A percentile compares a stretch with the other conserved stretches of the same genome.
Conservation (phyloP, 2,797 vertebrate genomes). For the Aplochiton taeniatus region DNA sequence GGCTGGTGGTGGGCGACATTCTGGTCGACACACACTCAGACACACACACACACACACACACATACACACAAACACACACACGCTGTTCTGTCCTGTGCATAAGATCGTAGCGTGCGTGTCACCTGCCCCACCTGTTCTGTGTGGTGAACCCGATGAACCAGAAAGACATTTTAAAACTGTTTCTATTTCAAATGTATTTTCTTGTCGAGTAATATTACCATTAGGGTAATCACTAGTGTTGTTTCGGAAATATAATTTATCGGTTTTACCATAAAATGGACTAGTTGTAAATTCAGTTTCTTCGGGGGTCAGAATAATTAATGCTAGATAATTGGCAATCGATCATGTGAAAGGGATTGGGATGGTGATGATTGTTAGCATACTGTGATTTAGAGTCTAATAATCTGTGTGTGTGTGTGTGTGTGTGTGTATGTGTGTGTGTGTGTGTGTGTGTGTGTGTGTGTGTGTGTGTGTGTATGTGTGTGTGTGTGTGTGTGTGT, state of each 20-base stretch:
- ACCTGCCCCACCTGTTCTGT: background rate
- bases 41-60: constrained; percentile 3
- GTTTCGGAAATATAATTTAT: too few relatives aligned
- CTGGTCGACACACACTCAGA: background rate
- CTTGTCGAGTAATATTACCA: too few relatives aligned
- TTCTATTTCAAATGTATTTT: too few relatives aligned
- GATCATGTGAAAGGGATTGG: too few relatives aligned
- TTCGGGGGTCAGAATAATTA: too few relatives aligned
- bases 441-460: background rate
- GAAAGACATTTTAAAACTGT: too few relatives aligned
- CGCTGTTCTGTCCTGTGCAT: background rate
- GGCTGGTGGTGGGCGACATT: too few relatives aligned
- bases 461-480: constrained; percentile 3
- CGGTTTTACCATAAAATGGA: too few relatives aligned
- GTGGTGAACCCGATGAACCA: background rate
- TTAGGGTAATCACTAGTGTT: too few relatives aligned
- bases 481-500: background rate
- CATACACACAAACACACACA: constrained; percentile 3
- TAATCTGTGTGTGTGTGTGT: background rate
- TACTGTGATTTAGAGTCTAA: background rate
- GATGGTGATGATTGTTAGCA: too few relatives aligned
- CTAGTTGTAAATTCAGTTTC: too few relatives aligned
- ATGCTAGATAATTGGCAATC: too few relatives aligned
- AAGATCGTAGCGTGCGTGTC: constrained; percentile 1
- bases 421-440: background rate